Evolutionary conservation across 1,140 invertebrate species (phyloP).

Genomic region (Drosophila bocki): DNA sequence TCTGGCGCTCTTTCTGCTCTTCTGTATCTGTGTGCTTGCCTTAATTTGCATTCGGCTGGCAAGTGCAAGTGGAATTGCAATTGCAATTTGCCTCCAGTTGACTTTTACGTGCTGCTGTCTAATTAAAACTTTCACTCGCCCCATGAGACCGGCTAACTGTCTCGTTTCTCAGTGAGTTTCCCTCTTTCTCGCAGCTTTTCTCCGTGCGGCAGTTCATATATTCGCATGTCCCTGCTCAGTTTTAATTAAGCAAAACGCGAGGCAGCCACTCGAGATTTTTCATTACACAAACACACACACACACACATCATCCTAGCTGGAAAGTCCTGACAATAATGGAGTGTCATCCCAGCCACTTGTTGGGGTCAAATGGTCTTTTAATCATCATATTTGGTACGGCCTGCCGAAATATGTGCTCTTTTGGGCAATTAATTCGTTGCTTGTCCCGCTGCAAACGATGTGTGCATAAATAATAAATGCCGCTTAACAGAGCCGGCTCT

Average conservation of each 20-base stretch:
- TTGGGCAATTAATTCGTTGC: constrained; percentile 66
- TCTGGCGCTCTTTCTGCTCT: constrained; percentile 15
- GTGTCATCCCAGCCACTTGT: constrained; percentile 12
- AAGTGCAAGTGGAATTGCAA: constrained; percentile 70
- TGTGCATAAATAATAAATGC: constrained; percentile 75
- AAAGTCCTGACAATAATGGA: constrained; percentile 21
- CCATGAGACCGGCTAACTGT: constrained; percentile 33
- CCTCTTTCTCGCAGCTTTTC: constrained; percentile 14
- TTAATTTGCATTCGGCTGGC: constrained; percentile 66
- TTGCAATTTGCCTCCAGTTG: constrained; percentile 75
- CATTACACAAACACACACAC: constrained; percentile 49
- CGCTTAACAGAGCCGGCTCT: constrained; percentile 40
- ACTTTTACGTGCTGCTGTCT: constrained; percentile 76
- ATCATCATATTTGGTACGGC: constrained; percentile 49
- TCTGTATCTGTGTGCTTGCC: constrained; percentile 48
- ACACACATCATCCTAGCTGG: not conserved
- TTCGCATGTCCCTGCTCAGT: constrained; percentile 63
- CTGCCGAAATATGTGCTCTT: constrained; percentile 35
- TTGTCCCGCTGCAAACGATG: constrained; percentile 53
- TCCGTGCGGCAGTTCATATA: constrained; percentile 26
- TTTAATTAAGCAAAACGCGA: constrained; percentile 81
- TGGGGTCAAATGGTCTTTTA: constrained; percentile 61
- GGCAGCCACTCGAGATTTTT: constrained; percentile 74
- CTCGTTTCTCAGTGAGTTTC: constrained; percentile 5
- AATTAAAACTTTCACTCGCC: constrained; percentile 74